Evolutionary conservation across 2,888 invertebrate species (phyloP), one percentile per base, ranked within the genome.

Genomic region (Brachylomia viminalis): DNA sequence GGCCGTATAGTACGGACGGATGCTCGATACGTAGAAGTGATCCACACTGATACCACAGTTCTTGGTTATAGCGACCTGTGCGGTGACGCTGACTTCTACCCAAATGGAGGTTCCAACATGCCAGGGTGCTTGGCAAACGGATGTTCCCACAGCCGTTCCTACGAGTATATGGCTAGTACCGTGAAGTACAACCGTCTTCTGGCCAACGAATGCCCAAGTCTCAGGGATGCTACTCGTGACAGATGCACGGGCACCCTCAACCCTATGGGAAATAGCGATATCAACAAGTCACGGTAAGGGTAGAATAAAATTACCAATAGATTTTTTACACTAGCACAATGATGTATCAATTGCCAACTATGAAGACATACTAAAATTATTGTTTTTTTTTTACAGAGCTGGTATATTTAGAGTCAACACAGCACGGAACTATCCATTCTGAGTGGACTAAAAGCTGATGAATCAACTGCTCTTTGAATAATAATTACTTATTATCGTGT

Each of bases 71-170:
- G 84, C 7, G 91, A 91, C 11, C 91, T 91, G 4, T 92, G 91
- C 17, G 95, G 95, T 3, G 88, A 93, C 75, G 92, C 93, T 0
- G 95, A 96, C 77, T 95, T 94, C 82, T 96, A 93, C 83, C 94
- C 94, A 17, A 94, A 96, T 62, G 93, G 95, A 5, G 93, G 95
- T 2, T 79, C 87, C 15, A 83, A 75, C 72, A 94, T 94, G 95
- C 95, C 95, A n/a, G 95, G 95, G 0, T 96, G 95, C 77, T 89
- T 77, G 83, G 7, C 86, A 0, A 91, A 89, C 77, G 70, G 84
- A 3, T 96, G 96, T 79, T 95, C 95, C 0, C 96, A 96, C 81
- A 84, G 92, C 58, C 90, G 86, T 65, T 87, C 93, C 0, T 92
- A 91, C 47, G 89, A 93, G 38, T 95, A 94, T 77, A 92, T 95